Evolutionary conservation across 2,113 vertebrate species (phyloP).

Genomic region (Suricata suricatta): DNA sequence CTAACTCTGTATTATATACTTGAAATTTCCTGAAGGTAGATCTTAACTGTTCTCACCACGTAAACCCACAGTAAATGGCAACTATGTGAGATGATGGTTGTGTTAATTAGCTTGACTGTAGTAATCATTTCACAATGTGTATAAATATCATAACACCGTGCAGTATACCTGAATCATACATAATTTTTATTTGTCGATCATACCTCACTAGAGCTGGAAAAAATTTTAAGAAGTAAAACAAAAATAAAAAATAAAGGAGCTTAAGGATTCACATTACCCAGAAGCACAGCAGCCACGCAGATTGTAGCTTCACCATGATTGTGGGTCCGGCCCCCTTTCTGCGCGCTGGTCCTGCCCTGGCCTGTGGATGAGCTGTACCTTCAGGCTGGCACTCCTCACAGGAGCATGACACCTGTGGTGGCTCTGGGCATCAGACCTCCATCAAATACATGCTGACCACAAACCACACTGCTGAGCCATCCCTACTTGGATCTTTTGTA

Average conservation of each 20-base stretch:
- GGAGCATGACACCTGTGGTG: no score
- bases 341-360: neutral
- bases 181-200: neutral
- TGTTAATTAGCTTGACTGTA: neutral
- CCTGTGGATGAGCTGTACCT: neutral
- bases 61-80: neutral
- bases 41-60: neutral
- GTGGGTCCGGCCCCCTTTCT: no score
- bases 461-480: neutral
- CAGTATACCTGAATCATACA: neutral
- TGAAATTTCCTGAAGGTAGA: neutral
- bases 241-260: neutral
- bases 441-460: no score
- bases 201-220: neutral
- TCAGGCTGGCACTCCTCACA: neutral
- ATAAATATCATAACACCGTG: neutral
- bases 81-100: neutral
- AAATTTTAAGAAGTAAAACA: neutral
- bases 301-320: neutral
- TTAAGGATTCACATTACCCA: neutral
- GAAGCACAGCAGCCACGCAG: neutral
- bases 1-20: neutral
- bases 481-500: accelerated
- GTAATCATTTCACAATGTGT: neutral
- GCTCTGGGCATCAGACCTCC: neutral